Evolutionary conservation across 2,113 vertebrate species (phyloP).

Genomic region (Cavia aperea): DNA sequence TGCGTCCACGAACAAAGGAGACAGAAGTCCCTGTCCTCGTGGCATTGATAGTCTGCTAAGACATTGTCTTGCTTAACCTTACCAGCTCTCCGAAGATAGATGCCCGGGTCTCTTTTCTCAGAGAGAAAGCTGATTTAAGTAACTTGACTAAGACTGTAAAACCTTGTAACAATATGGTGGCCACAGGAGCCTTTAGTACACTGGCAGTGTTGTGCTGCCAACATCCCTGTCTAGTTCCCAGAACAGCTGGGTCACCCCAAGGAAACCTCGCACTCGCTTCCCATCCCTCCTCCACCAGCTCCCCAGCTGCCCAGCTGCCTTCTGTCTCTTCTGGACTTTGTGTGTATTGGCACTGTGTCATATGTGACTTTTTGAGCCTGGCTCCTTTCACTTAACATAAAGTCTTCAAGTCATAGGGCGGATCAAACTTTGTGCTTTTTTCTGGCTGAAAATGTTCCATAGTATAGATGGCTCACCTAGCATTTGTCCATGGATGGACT

Average conservation of each 20-base stretch:
- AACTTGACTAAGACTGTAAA: neutral
- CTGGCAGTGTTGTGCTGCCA: neutral
- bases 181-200: neutral
- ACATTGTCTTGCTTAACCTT: neutral
- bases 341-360: neutral
- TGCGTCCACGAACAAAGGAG: neutral
- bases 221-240: neutral
- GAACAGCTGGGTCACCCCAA: neutral
- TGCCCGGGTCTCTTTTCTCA: neutral
- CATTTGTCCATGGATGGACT: neutral
- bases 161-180: neutral
- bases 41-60: neutral
- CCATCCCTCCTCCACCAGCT: neutral
- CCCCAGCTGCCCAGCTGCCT: neutral
- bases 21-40: neutral
- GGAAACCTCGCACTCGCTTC: neutral
- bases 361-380: neutral
- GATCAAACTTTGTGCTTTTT: neutral
- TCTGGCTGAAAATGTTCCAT: neutral
- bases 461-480: neutral
- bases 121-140: neutral
- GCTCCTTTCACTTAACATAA: neutral
- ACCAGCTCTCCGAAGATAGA: neutral
- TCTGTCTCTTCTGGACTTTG: neutral
- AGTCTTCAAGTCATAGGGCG: neutral